Conservation (phyloP, 2,797 vertebrate species). For the Uromys caudimaculatus region DNA sequence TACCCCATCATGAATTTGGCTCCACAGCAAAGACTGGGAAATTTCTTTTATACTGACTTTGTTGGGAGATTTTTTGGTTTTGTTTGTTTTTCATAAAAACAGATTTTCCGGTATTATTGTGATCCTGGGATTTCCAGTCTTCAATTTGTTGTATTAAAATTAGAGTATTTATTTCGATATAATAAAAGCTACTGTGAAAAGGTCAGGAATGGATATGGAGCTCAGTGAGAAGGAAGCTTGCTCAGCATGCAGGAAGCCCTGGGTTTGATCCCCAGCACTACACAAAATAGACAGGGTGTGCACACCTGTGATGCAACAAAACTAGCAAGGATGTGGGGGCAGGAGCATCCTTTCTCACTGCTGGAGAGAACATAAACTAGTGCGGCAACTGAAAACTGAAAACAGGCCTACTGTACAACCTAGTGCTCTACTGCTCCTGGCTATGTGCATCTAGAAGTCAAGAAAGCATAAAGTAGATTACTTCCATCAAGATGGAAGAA, state of each 20-base stretch:
- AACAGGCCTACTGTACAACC: fast-evolving
- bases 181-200: neutral
- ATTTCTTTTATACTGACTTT: neutral
- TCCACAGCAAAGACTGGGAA: neutral
- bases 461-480: neutral
- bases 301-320: neutral
- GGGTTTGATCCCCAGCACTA: neutral
- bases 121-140: neutral
- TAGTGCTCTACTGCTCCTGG: neutral
- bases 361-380: neutral
- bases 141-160: neutral
- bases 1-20: neutral
- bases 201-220: neutral
- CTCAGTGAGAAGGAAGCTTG: neutral
- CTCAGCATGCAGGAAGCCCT: neutral
- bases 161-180: neutral
- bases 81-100: neutral
- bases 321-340: neutral
- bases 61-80: neutral
- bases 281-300: neutral
- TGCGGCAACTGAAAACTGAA: neutral
- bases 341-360: neutral
- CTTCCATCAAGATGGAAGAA: conserved; percentile 35
- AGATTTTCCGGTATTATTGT: neutral
- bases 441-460: neutral